A percentile compares a stretch with the other conserved stretches of the same genome.
phyloP scores from a whole-genome alignment of 2,113 vertebrate species.

The Scolopax mira region DNA sequence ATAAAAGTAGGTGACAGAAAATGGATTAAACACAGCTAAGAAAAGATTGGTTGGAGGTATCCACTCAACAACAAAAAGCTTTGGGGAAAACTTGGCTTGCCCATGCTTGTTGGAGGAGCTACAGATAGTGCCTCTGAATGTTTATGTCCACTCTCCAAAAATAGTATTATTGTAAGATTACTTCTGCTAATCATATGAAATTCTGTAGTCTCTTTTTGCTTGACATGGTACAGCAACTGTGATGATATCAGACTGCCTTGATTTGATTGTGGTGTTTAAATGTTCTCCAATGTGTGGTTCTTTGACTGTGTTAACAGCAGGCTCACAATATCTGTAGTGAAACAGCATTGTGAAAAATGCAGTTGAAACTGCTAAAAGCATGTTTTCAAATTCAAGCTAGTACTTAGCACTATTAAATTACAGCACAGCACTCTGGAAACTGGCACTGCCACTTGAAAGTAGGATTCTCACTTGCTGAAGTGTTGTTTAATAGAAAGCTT shows the following conservation, averaged over 20 bases:
- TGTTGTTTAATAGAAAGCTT: background rate
- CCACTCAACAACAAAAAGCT: background rate
- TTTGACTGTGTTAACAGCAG: background rate
- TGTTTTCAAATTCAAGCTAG: constrained; percentile 12
- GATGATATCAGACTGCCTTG: background rate
- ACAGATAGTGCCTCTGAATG: background rate
- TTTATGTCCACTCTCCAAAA: background rate
- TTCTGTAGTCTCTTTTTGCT: background rate
- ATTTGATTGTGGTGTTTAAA: background rate
- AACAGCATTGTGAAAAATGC: background rate
- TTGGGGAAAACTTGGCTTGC: background rate
- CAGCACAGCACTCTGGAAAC: background rate
- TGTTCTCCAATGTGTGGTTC: background rate
- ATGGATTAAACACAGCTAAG: background rate
- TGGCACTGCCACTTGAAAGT: background rate
- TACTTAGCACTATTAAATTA: background rate
- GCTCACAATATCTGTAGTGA: background rate
- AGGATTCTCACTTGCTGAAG: background rate
- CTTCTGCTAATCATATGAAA: background rate
- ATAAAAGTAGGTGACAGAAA: background rate
- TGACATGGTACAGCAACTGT: background rate
- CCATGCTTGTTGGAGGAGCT: background rate
- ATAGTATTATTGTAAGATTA: background rate
- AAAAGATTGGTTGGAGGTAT: background rate
- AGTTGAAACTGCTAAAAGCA: constrained; percentile 13